phyloP scores from a whole-genome alignment of 2,888 invertebrate species.

The Ochropleura leucogaster region DNA sequence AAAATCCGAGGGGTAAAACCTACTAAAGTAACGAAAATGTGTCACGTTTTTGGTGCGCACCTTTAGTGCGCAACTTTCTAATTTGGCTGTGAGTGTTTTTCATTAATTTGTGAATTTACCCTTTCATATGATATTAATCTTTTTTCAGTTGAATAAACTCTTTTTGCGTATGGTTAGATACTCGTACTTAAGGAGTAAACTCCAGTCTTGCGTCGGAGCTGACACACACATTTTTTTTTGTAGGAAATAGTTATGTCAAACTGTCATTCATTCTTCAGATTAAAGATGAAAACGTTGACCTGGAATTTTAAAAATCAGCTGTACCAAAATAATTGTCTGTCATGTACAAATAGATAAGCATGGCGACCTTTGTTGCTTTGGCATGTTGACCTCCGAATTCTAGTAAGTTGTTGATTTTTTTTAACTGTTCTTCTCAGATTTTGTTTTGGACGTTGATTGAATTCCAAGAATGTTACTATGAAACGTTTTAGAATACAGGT shows the following conservation, averaged over 20 bases:
- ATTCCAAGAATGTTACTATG: not conserved
- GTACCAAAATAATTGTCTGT: not conserved
- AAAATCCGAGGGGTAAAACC: too few species aligned
- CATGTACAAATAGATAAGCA: constrained; percentile 1
- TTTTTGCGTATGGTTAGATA: too few species aligned
- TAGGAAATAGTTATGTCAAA: constrained; percentile 1
- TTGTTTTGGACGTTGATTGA: constrained; percentile 28
- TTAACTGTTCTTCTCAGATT: not conserved
- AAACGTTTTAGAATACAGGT: not conserved
- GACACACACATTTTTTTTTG: not conserved
- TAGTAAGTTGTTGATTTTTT: too few species aligned
- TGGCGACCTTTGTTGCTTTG: constrained; percentile 19
- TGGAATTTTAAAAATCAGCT: not conserved
- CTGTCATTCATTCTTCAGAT: not conserved
- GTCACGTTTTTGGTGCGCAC: too few species aligned
- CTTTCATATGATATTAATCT: too few species aligned
- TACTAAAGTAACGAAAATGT: too few species aligned
- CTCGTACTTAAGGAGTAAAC: too few species aligned
- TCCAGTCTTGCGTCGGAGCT: too few species aligned
- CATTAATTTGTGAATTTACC: too few species aligned
- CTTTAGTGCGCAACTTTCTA: too few species aligned
- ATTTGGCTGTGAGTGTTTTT: too few species aligned
- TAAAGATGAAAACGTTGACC: not conserved
- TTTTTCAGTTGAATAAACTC: too few species aligned
- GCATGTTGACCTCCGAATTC: constrained; percentile 9